These are phyloP conservation scores for Ceyx erithaca DNA, from an alignment of 2,797 vertebrate genomes.

Conservation along the genomic window DNA sequence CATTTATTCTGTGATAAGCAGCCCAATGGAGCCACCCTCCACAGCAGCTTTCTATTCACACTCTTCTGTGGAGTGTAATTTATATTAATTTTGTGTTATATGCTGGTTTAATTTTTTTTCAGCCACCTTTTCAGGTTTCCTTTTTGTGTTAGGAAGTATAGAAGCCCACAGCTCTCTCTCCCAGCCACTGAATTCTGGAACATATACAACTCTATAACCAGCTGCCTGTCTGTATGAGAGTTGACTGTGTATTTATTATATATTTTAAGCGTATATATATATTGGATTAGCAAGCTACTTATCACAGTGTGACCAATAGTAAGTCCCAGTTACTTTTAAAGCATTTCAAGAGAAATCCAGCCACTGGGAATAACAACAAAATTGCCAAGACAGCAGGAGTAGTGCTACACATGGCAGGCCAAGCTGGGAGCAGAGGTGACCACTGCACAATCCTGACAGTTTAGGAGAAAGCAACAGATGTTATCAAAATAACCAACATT, in stretches of 20 bases:
- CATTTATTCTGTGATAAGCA: slow-evolving; percentile 50
- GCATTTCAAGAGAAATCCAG: background rate
- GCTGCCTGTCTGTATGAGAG: background rate
- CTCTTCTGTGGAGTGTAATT: background rate
- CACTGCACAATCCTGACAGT: background rate
- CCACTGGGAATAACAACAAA: background rate
- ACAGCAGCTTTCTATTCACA: background rate
- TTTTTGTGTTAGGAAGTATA: background rate
- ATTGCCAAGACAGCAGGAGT: background rate
- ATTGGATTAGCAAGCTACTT: background rate
- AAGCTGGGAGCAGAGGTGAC: background rate
- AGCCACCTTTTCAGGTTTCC: background rate
- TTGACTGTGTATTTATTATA: background rate
- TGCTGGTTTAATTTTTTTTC: background rate
- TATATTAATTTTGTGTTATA: background rate
- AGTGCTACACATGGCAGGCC: rapidly evolving
- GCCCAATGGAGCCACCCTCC: background rate
- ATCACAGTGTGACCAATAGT: background rate
- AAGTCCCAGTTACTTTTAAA: background rate
- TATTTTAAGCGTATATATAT: background rate
- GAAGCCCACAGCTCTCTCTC: background rate
- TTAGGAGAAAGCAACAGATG: background rate
- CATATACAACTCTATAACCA: rapidly evolving
- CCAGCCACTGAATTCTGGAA: background rate
- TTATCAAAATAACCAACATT: background rate